A percentile compares a stretch with the other conserved stretches of the same genome.
phyloP scores from a whole-genome alignment of 2,797 vertebrate species.

The Scolopax bukidnonensis region DNA sequence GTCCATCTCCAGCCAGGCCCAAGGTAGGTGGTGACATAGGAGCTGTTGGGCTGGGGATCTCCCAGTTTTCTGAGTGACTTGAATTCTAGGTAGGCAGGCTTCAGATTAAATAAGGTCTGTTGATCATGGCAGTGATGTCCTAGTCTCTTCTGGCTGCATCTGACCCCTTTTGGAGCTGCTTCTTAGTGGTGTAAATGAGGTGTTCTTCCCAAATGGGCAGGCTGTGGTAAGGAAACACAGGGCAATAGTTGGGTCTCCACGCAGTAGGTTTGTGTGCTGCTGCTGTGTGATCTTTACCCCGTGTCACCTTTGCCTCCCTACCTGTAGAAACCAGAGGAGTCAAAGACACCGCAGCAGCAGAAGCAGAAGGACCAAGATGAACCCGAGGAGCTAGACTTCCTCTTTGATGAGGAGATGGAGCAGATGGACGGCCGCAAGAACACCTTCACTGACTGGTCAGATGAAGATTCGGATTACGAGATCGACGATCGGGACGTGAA shows the following conservation, averaged over 20 bases:
- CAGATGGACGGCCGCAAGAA: conserved; percentile 97
- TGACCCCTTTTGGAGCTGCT: not conserved
- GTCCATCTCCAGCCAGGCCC: conserved; percentile 90
- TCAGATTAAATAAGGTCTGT: not conserved
- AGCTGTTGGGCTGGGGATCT: not conserved
- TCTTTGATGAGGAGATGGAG: conserved; percentile 98
- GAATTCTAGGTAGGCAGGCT: not conserved
- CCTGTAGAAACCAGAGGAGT: conserved; percentile 83
- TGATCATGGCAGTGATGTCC: not conserved
- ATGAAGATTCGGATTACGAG: conserved; percentile 95
- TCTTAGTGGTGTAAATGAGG: not conserved
- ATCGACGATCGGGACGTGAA: conserved; percentile 96
- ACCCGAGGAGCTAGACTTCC: conserved; percentile 96
- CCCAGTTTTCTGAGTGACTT: not conserved
- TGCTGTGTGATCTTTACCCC: rapidly evolving
- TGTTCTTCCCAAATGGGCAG: not conserved
- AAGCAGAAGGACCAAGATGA: conserved; percentile 89
- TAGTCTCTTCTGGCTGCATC: not conserved
- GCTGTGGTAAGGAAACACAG: not conserved
- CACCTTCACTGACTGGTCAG: conserved; percentile 98
- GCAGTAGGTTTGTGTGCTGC: not conserved
- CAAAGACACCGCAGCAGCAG: conserved; percentile 57
- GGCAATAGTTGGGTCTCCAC: not conserved
- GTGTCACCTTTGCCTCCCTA: not conserved
- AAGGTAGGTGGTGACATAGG: conserved; percentile 79